Conservation (phyloP, 1,140 invertebrate genomes). For the Drosophila repletoides region DNA sequence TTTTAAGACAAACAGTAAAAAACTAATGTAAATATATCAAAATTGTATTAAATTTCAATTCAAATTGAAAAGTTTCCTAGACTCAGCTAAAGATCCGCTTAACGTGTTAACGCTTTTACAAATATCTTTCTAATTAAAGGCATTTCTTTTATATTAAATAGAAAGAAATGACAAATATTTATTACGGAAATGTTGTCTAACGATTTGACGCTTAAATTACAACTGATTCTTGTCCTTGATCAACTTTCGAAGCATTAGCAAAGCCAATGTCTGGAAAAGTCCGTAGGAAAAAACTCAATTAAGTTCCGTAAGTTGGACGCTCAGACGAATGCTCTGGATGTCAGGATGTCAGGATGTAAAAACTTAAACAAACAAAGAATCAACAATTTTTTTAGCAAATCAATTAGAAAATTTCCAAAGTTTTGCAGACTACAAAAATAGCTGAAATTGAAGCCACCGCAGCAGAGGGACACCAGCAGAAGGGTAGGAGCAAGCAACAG, state of each 20-base stretch:
- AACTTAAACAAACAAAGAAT: constrained; percentile 25
- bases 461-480: not conserved
- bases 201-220: no score
- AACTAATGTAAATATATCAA: no score
- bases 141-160: no score
- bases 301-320: constrained; percentile 8
- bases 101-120: no score
- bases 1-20: no score
- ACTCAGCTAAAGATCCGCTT: no score
- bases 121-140: no score
- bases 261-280: not conserved
- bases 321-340: no score
- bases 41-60: no score
- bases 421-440: constrained; percentile 17
- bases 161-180: no score
- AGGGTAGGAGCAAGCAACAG: not conserved
- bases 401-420: constrained; percentile 64
- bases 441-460: not conserved
- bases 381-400: constrained; percentile 46
- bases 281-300: constrained; percentile 7
- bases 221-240: constrained; percentile 4
- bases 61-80: no score
- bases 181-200: no score
- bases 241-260: not conserved
- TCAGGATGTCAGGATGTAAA: constrained; percentile 3